phyloP scores from a whole-genome alignment of 1,140 invertebrate genomes.

The Samia ricini region DNA sequence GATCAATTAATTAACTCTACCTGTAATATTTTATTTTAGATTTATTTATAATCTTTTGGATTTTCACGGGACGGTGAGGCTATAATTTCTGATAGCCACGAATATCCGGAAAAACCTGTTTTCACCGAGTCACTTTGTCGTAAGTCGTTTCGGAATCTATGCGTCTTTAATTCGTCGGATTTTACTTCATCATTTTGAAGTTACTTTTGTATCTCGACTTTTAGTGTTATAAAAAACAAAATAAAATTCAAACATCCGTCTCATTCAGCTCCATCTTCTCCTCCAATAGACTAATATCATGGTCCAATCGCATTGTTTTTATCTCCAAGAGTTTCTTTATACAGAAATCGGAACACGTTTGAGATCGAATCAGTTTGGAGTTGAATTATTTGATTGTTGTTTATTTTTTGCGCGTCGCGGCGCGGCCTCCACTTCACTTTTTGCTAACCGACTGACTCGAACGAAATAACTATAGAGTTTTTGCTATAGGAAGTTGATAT shows the following conservation, averaged over 20 bases:
- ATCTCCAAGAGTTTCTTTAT: neutral
- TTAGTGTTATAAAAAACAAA: too few species aligned
- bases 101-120: too few species aligned
- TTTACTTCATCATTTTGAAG: too few species aligned
- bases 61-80: too few species aligned
- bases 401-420: constrained; percentile 1
- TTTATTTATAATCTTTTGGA: too few species aligned
- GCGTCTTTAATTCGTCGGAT: too few species aligned
- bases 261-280: neutral
- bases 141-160: too few species aligned
- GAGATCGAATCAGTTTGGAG: neutral
- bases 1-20: neutral
- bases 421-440: constrained; percentile 11
- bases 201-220: too few species aligned
- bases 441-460: constrained; percentile 1
- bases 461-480: neutral
- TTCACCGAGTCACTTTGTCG: too few species aligned
- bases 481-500: neutral
- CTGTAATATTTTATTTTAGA: too few species aligned
- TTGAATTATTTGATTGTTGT: constrained; percentile 10
- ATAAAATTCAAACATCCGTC: too few species aligned
- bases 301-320: neutral
- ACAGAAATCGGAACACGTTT: neutral
- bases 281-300: neutral
- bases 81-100: too few species aligned